Percentiles rank a stretch among this genome's conserved stretches.
Conservation (phyloP, 1,140 invertebrate genomes). For the Adelges cooleyi region DNA sequence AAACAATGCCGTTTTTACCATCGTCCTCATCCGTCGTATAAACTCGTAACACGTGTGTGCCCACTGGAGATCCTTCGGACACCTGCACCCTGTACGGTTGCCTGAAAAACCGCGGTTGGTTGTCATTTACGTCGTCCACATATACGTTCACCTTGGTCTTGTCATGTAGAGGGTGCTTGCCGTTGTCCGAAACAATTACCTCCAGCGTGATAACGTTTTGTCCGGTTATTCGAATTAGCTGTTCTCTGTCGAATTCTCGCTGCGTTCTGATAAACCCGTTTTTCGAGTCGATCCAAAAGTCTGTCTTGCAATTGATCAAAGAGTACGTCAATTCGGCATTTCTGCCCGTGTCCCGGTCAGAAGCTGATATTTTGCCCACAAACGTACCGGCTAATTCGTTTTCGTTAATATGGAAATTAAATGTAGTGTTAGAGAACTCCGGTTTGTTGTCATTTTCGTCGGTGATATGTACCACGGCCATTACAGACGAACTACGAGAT, state of each 20-base stretch:
- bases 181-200: constrained; percentile 78
- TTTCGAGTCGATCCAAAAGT: constrained; percentile 77
- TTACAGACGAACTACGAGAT: constrained; percentile 63
- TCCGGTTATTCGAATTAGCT: constrained; percentile 59
- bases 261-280: constrained; percentile 85
- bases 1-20: constrained; percentile 79
- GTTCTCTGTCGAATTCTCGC: constrained; percentile 75
- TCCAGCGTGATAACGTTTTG: constrained; percentile 68
- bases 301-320: constrained; percentile 58
- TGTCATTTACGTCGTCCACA: constrained; percentile 86
- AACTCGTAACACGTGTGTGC: constrained; percentile 69
- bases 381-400: constrained; percentile 79
- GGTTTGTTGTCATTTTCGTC: constrained; percentile 96
- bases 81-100: constrained; percentile 73
- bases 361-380: constrained; percentile 76
- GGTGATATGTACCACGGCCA: constrained; percentile 78
- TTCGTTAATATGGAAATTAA: constrained; percentile 73
- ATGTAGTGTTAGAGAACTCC: constrained; percentile 71
- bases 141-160: constrained; percentile 80
- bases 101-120: constrained; percentile 70
- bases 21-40: constrained; percentile 80
- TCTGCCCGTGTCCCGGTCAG: constrained; percentile 77
- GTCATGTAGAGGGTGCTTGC: constrained; percentile 61
- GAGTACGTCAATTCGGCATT: constrained; percentile 87
- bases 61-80: constrained; percentile 64